Evolutionary conservation across 2,113 vertebrate species (phyloP).

Genomic region (Crotalus viridis): DNA sequence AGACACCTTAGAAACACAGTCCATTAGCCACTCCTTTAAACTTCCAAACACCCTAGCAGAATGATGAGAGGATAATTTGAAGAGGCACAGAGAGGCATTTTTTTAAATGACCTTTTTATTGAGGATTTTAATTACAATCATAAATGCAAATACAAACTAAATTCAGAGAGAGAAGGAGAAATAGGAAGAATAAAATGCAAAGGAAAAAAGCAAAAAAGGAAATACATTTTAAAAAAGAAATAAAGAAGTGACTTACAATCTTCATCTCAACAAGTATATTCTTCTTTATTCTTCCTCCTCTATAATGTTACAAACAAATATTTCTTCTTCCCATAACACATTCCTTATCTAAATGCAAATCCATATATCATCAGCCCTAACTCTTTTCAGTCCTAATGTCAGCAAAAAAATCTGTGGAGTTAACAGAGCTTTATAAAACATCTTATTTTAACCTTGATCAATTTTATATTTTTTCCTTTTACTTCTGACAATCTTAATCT

Average conservation of each 20-base stretch:
- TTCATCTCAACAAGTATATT: not conserved
- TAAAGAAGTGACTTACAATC: not conserved
- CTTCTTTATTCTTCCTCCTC: not conserved
- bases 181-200: not conserved
- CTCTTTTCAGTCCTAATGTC: not conserved
- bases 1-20: not conserved
- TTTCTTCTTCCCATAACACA: not conserved
- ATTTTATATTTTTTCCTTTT: not conserved
- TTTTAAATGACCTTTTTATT: not conserved
- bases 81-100: not conserved
- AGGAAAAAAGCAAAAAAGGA: not conserved
- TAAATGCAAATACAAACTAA: not conserved
- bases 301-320: not conserved
- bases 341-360: not conserved
- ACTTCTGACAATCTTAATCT: not conserved
- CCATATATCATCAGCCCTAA: not conserved
- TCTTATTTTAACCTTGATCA: not conserved
- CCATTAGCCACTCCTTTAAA: not conserved
- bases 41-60: not conserved
- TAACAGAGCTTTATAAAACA: not conserved
- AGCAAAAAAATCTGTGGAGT: not conserved
- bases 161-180: not conserved
- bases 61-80: not conserved
- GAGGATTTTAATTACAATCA: not conserved
- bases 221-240: not conserved